Evolutionary conservation across 2,888 invertebrate genomes (phyloP).

Genomic region (Trypoxylon attenuatum): DNA sequence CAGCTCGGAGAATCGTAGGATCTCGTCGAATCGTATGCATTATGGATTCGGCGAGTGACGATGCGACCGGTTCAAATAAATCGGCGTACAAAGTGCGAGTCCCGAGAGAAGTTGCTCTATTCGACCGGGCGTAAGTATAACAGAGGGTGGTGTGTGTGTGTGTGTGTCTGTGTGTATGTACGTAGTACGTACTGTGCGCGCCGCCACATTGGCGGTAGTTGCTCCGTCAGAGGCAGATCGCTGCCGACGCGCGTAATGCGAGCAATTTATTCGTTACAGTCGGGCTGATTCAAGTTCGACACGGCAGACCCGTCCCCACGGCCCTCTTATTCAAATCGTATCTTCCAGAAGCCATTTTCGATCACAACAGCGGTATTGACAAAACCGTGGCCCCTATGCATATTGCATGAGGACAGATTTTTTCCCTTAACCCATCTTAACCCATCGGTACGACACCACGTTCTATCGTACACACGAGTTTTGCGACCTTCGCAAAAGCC

Average conservation of each 20-base stretch:
- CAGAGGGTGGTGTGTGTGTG: too few relatives aligned
- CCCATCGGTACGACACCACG: background rate
- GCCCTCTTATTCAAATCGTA: constrained; percentile 66
- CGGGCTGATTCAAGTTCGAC: constrained; percentile 57
- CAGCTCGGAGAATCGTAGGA: background rate
- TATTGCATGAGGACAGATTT: constrained; percentile 61
- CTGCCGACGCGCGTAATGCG: constrained; percentile 51
- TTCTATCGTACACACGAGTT: background rate
- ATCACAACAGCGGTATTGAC: constrained; percentile 68
- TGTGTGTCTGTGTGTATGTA: background rate
- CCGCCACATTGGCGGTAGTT: constrained; percentile 15
- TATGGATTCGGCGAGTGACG: constrained; percentile 51
- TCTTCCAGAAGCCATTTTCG: constrained; percentile 68
- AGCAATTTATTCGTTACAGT: constrained; percentile 66
- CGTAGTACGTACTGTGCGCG: background rate
- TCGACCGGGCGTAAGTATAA: constrained; percentile 40
- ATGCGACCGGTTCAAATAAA: constrained; percentile 47
- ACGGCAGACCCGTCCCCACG: constrained; percentile 48
- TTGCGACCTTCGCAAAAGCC: too few relatives aligned
- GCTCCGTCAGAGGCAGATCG: constrained; percentile 27
- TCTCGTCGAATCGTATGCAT: constrained; percentile 43
- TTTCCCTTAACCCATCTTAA: constrained; percentile 5
- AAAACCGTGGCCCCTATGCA: constrained; percentile 66
- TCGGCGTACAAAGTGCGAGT: constrained; percentile 48
- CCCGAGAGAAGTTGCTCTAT: constrained; percentile 51